Evolutionary conservation across 2,113 vertebrate species (phyloP), one percentile per base, ranked within the genome.

Genomic region (Tricholaema leucomelas): DNA sequence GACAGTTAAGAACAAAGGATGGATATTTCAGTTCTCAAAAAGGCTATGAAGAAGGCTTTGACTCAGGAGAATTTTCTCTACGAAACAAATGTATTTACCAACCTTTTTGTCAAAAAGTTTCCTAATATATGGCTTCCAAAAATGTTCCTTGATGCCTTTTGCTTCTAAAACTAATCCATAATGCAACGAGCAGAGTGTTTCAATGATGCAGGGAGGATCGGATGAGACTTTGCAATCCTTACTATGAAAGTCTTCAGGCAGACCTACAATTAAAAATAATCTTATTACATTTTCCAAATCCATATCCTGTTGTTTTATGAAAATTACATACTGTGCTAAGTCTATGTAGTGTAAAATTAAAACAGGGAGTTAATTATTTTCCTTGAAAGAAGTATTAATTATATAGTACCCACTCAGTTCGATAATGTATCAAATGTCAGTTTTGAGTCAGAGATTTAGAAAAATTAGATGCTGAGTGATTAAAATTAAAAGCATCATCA

Each of bases 31-130:
- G 18, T 75, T 76, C n/a, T 69, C 67, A 24, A 4, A n/a, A 73
- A 55, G 4, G 31, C 35, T 82, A 18, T 28, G 65, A 80, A 92
- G 24, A 25, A 38, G 61, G 20, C n/a, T n/a, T n/a, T 9, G 5
- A 80, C 31, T 31, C 44, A 56, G 20, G 18, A 90, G 81, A 78
- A 33, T 14, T n/a, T 71, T 44, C 64, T 87, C 69, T 75, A 44
- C 38, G 24, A 35, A 12, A 86, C 18, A 56, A 23, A 82, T 85
- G 24, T 75, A 52, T 17, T 35, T 13, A 83, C 95, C 58, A 67
- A 99, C 99, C 98, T 99, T 99, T 97, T 98, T 99, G 74, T 99
- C 98, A 85, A 98, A 99, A 50, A 99, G 98, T 40, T 98, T 99
- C 87, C 98, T 97, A 86, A 99, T 98, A 81, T 99, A 99, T 2